These are phyloP conservation scores for Aleiodes leptofemur DNA, from an alignment of 2,888 invertebrate genomes.

Conservation along the genomic window DNA sequence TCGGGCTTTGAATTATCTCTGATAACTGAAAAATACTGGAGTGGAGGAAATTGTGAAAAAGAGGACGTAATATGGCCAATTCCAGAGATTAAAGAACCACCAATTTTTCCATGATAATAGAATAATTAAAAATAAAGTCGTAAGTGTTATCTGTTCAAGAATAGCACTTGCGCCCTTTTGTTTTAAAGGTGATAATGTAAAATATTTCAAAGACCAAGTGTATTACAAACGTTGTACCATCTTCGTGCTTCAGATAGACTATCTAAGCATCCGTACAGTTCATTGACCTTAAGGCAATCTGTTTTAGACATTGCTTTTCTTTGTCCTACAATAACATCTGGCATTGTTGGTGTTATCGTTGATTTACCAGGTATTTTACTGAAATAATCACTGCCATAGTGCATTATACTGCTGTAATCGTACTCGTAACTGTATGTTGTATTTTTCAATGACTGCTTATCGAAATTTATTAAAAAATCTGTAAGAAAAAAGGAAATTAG, in stretches of 20 bases:
- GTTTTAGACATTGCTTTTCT: slow-evolving; percentile 81
- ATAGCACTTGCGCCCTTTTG: no score
- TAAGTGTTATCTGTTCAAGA: no score
- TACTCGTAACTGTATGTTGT: slow-evolving; percentile 84
- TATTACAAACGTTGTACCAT: slow-evolving; percentile 78
- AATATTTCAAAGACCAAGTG: slow-evolving; percentile 75
- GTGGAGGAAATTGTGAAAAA: slow-evolving; percentile 38
- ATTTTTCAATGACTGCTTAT: slow-evolving; percentile 80
- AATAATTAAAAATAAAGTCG: no score
- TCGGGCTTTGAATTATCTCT: slow-evolving; percentile 53
- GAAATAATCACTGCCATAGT: slow-evolving; percentile 83
- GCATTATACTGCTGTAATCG: slow-evolving; percentile 88
- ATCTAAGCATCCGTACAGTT: slow-evolving; percentile 80
- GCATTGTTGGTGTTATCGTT: slow-evolving; percentile 79
- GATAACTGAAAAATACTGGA: slow-evolving; percentile 50
- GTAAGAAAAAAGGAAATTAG: slow-evolving; percentile 59
- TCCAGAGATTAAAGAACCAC: slow-evolving; percentile 19
- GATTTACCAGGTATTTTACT: slow-evolving; percentile 80
- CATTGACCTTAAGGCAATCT: slow-evolving; percentile 83
- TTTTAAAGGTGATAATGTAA: no score
- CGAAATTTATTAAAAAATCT: slow-evolving; percentile 81
- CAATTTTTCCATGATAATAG: background rate
- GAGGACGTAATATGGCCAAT: slow-evolving; percentile 55
- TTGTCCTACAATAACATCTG: slow-evolving; percentile 79
- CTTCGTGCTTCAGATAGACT: slow-evolving; percentile 75